Percentiles rank a stretch among this genome's conserved stretches.
Evolutionary conservation across 2,888 invertebrate genomes (phyloP).

Genomic region (Helleia helle): DNA sequence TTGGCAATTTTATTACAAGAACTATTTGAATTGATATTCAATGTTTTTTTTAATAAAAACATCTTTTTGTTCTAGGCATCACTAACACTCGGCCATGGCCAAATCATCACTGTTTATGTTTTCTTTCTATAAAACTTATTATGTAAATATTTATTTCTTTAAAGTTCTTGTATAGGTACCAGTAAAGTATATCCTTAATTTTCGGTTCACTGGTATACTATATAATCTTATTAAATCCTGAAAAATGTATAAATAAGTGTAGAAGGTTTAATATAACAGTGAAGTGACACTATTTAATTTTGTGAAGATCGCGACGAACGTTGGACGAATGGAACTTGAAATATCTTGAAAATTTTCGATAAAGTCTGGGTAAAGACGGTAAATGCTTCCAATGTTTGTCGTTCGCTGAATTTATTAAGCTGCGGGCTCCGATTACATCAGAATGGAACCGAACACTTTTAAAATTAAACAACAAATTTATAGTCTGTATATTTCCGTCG

Average conservation of each 20-base stretch:
- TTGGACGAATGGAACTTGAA: conserved; percentile 2
- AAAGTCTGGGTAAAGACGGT: background rate
- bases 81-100: too few species aligned
- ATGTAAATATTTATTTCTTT: too few species aligned
- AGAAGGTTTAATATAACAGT: background rate
- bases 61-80: too few species aligned
- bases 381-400: background rate
- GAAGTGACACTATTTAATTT: background rate
- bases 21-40: background rate
- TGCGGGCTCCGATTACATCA: background rate
- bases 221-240: too few species aligned
- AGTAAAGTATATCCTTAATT: too few species aligned
- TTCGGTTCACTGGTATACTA: too few species aligned
- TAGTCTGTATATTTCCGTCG: too few species aligned
- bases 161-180: too few species aligned
- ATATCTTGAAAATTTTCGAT: background rate
- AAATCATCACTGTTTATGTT: too few species aligned
- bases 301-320: background rate
- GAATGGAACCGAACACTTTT: background rate
- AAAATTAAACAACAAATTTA: background rate
- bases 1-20: background rate
- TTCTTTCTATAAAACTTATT: too few species aligned
- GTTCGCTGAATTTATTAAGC: background rate
- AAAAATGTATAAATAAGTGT: too few species aligned
- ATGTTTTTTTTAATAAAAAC: too few species aligned